Conservation (phyloP, 2,113 vertebrate genomes). For the Progne subis region DNA sequence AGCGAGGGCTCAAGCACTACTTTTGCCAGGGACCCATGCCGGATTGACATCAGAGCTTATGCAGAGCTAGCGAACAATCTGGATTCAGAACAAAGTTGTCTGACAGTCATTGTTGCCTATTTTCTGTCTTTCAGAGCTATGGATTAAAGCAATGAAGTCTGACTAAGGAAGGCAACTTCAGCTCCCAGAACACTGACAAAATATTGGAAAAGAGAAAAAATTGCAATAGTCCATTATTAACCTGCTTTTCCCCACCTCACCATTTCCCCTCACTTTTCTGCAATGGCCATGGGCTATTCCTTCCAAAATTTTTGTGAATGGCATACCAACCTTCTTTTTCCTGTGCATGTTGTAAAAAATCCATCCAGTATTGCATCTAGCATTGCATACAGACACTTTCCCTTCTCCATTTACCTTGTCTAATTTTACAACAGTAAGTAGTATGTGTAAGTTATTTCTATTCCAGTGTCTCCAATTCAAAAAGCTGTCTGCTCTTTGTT, state of each 20-base stretch:
- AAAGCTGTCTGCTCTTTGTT: slow-evolving; percentile 11
- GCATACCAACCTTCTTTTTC: neutral
- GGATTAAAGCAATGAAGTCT: neutral
- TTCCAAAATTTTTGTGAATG: neutral
- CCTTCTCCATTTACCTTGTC: neutral
- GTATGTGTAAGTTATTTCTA: neutral
- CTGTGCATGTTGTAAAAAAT: neutral
- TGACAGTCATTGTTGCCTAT: fast-evolving
- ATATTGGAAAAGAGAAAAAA: neutral
- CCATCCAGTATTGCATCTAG: neutral
- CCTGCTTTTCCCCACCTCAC: neutral
- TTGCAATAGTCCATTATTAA: neutral
- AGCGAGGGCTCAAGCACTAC: fast-evolving
- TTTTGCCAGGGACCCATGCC: neutral
- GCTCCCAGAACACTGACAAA: neutral
- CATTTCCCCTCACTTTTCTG: neutral
- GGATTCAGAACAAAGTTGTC: neutral
- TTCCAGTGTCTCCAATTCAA: neutral
- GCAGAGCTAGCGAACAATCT: neutral
- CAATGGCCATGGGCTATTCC: neutral
- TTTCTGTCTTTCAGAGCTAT: neutral
- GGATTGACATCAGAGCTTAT: neutral
- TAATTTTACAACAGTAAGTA: neutral
- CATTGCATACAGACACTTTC: neutral
- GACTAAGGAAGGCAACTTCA: neutral